Evolutionary conservation across 2,888 invertebrate genomes (phyloP).

Genomic region (Chrysina gloriosa): DNA sequence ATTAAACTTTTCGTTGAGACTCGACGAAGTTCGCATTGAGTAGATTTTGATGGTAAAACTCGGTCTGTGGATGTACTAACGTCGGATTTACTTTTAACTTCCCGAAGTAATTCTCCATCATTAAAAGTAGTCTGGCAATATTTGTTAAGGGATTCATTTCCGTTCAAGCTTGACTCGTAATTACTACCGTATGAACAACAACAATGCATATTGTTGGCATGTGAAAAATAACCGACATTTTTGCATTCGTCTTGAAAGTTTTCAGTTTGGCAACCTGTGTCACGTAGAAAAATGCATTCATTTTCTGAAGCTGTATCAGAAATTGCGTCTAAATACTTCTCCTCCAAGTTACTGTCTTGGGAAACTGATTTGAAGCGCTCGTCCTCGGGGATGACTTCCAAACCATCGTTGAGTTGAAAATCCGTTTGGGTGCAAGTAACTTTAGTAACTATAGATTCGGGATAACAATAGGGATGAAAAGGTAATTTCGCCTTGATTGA

Average conservation of each 20-base stretch:
- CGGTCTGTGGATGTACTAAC: neutral
- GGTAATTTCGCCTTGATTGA: neutral
- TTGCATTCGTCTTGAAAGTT: neutral
- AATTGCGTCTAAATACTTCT: constrained; percentile 11
- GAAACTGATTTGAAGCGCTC: neutral
- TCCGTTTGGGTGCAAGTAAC: constrained; percentile 36
- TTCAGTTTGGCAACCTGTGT: constrained; percentile 38
- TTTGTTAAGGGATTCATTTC: constrained; percentile 15
- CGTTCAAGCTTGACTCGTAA: constrained; percentile 21
- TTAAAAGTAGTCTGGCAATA: constrained; percentile 19
- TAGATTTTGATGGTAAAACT: neutral
- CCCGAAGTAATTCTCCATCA: neutral
- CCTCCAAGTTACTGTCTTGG: neutral
- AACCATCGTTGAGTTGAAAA: neutral
- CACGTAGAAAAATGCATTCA: constrained; percentile 26
- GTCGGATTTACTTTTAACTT: neutral
- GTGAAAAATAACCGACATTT: neutral
- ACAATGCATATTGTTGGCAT: neutral
- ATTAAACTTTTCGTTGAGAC: neutral
- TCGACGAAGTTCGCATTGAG: neutral
- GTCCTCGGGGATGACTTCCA: constrained; percentile 18
- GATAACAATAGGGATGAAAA: neutral
- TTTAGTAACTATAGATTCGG: neutral
- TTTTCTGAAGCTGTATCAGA: constrained; percentile 4
- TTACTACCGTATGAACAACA: constrained; percentile 41